These are phyloP conservation scores for Phrynosoma platyrhinos DNA, from an alignment of 2,113 vertebrate species.

Conservation along the genomic window DNA sequence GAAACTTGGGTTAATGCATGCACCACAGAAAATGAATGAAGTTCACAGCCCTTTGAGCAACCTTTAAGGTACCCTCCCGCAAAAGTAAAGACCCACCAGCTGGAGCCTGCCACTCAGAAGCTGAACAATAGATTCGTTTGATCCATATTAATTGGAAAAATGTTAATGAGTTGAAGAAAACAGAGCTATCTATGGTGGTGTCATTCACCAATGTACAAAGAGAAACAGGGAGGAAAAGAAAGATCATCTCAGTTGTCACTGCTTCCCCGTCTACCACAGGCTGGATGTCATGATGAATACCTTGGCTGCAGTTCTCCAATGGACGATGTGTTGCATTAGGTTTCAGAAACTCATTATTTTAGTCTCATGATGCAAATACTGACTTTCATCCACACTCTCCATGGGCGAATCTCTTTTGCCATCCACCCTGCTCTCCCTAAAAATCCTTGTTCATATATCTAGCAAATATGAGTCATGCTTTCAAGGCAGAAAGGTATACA, in stretches of 20 bases:
- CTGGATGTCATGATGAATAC: constrained; percentile 28
- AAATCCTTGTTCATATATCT: constrained; percentile 24
- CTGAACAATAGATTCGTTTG: constrained; percentile 5
- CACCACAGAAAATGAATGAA: background rate
- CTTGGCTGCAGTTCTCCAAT: constrained; percentile 8
- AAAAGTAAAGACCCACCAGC: background rate
- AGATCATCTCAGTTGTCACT: background rate
- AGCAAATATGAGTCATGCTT: constrained; percentile 41
- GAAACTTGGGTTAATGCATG: background rate
- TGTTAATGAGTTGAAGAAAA: constrained; percentile 16
- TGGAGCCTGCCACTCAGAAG: background rate
- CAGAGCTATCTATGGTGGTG: constrained; percentile 37
- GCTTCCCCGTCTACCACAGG: constrained; percentile 24
- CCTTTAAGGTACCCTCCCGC: background rate
- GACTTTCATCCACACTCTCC: constrained; percentile 51
- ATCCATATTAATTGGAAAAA: constrained; percentile 4
- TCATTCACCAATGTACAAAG: background rate
- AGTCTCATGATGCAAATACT: constrained; percentile 42
- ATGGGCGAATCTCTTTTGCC: constrained; percentile 52
- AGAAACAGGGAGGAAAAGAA: background rate
- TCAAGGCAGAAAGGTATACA: background rate
- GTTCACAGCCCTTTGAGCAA: background rate
- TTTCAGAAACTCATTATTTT: constrained; percentile 56
- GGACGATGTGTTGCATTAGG: constrained; percentile 13
- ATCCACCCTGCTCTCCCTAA: constrained; percentile 28